Evolutionary conservation across 2,797 vertebrate species (phyloP).

Genomic region (Atherinosoma microstoma): DNA sequence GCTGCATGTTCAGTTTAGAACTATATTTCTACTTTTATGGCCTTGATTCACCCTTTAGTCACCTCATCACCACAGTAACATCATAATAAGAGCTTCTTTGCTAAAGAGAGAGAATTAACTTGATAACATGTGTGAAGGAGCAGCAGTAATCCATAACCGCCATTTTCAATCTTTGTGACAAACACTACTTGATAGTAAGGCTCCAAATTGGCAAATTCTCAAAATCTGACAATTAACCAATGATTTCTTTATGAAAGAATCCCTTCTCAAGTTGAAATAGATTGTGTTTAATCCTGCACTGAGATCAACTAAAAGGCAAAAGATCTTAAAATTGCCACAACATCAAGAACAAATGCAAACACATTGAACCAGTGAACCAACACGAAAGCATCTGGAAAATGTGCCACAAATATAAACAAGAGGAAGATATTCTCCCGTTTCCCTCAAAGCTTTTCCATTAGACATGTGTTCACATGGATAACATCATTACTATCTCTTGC

Average conservation of each 20-base stretch:
- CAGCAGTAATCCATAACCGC: slow-evolving; percentile 13
- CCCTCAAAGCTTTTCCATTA: slow-evolving; percentile 7
- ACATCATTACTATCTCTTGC: slow-evolving; percentile 21
- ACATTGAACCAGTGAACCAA: background rate
- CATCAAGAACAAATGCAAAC: background rate
- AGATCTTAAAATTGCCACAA: background rate
- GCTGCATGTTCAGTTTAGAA: background rate
- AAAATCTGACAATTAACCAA: background rate
- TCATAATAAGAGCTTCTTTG: background rate
- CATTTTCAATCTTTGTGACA: background rate
- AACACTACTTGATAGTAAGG: background rate
- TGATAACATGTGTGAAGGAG: slow-evolving; percentile 1
- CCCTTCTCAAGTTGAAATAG: too few species aligned
- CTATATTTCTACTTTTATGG: background rate
- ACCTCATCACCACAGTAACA: background rate
- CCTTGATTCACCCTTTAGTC: background rate
- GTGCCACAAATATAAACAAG: background rate
- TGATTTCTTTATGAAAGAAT: background rate
- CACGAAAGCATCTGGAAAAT: background rate
- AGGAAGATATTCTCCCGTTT: background rate
- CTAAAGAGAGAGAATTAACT: slow-evolving; percentile 28
- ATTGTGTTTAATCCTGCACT: background rate
- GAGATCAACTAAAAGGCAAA: background rate
- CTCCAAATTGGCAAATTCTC: background rate
- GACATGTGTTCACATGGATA: slow-evolving; percentile 21